phyloP scores from a whole-genome alignment of 2,797 vertebrate genomes.

The Chiloscyllium punctatum region DNA sequence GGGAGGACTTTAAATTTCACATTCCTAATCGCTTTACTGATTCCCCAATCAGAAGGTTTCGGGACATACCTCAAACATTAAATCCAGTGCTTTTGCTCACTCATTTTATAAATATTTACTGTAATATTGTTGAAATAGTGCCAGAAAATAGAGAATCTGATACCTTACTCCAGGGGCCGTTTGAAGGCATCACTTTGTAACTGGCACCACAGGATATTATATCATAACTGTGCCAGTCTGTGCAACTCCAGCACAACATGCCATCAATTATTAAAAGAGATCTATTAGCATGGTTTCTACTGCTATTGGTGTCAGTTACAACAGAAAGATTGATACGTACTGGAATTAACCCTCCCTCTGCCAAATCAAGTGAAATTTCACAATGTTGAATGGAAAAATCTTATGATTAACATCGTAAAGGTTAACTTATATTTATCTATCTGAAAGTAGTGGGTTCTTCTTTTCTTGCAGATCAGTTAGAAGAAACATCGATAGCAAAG shows the following conservation, averaged over 20 bases:
- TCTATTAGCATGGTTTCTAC: slow-evolving; percentile 23
- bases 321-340: neutral
- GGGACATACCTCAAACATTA: neutral
- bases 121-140: slow-evolving; percentile 32
- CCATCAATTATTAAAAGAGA: slow-evolving; percentile 35
- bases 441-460: neutral
- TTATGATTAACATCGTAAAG: neutral
- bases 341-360: neutral
- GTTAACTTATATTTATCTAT: slow-evolving; percentile 3
- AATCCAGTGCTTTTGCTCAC: neutral
- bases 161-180: neutral
- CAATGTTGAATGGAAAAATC: neutral
- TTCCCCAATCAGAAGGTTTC: neutral
- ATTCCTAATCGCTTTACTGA: neutral
- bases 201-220: slow-evolving; percentile 35
- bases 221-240: slow-evolving; percentile 33
- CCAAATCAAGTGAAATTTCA: neutral
- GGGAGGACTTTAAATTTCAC: neutral
- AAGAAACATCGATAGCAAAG: neutral
- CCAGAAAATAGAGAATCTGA: slow-evolving; percentile 25
- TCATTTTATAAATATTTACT: slow-evolving; percentile 33
- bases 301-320: slow-evolving; percentile 7
- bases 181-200: slow-evolving; percentile 29
- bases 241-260: slow-evolving; percentile 34
- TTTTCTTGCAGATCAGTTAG: neutral